phyloP scores from a whole-genome alignment of 2,888 invertebrate species.

The Eledone cirrhosa region DNA sequence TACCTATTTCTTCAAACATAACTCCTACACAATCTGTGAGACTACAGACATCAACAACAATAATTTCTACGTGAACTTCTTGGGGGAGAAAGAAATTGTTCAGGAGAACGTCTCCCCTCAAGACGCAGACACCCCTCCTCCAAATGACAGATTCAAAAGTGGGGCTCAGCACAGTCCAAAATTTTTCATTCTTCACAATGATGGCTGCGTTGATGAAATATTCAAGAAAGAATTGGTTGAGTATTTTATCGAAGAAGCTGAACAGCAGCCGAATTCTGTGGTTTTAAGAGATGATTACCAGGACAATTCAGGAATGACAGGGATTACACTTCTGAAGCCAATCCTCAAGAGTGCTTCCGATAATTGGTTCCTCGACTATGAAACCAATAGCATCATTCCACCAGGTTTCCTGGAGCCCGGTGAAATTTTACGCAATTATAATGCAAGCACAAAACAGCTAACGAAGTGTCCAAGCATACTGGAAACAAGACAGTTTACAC shows the following conservation, averaged over 20 bases:
- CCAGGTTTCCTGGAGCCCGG: conserved; percentile 61
- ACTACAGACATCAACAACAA: conserved; percentile 63
- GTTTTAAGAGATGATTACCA: conserved; percentile 62
- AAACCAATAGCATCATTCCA: conserved; percentile 62
- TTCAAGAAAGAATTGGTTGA: conserved; percentile 62
- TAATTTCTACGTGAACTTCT: conserved; percentile 60
- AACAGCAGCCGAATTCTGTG: conserved; percentile 62
- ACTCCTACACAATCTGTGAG: conserved; percentile 59
- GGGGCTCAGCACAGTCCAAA: conserved; percentile 63
- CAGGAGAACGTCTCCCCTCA: conserved; percentile 45
- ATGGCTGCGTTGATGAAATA: conserved; percentile 64
- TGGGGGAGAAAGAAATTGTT: conserved; percentile 58
- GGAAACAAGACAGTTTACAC: conserved; percentile 62
- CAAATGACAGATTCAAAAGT: conserved; percentile 37
- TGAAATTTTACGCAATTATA: conserved; percentile 50
- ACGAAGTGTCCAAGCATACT: conserved; percentile 61
- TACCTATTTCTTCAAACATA: conserved; percentile 60
- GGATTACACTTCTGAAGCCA: conserved; percentile 63
- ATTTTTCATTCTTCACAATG: conserved; percentile 62
- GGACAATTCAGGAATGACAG: conserved; percentile 61
- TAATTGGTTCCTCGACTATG: conserved; percentile 62
- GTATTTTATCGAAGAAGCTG: conserved; percentile 59
- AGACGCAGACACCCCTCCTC: conserved; percentile 42
- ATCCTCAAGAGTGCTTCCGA: conserved; percentile 56
- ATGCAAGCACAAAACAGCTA: conserved; percentile 45